Base-by-base conservation (phyloP, 2,113 vertebrate species). In the Psammodynastes pulverulentus region DNA sequence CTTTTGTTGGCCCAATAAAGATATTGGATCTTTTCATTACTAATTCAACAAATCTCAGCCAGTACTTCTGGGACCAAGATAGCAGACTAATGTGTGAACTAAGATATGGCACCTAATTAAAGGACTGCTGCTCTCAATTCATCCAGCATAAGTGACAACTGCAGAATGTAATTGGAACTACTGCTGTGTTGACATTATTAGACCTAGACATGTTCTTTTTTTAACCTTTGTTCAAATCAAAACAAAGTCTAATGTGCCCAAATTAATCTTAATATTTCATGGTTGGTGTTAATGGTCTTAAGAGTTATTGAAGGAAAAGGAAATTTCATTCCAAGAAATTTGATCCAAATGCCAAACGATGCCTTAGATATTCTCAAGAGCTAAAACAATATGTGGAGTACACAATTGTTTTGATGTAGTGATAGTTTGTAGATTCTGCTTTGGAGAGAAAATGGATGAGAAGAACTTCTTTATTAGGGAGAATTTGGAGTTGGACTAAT, bases 101-200 rank as follows among this genome's bases (percentile, higher is more conserved):
- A 24, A 19, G 51, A 84, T 26, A 49, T 62, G 72, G 9, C 51
- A 26, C 86, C 67, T 84, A 52, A 84, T 91, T 84, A 84, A 91
- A 79, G 56, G 58, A 62, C 46, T 45, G 89, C 48, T 13, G 84
- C 17, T 86, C 54, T 89, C 89, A 85, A 24, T 89, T 91, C 56
- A 58, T 87, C 87, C 58, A 84, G 29, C 67, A 90, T 43, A 79
- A 85, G 46, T 56, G 43, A 84, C 58, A 52, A 43, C 52, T 89
- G 58, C 72, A 89, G 56, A 54, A 86, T 84, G 39, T 87, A 93
- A 93, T 56, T 90, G 85, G 89, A 52, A 39, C 58, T 86, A 84
- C 45, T 84, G 84, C 58, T 51, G 26, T 67, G 58, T 29, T 94
- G 29, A 43, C n/a, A 89, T 87, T 46, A 72, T 88, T 93, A 89